phyloP scores from a whole-genome alignment of 2,797 vertebrate genomes.

The Hippocampus kuda region DNA sequence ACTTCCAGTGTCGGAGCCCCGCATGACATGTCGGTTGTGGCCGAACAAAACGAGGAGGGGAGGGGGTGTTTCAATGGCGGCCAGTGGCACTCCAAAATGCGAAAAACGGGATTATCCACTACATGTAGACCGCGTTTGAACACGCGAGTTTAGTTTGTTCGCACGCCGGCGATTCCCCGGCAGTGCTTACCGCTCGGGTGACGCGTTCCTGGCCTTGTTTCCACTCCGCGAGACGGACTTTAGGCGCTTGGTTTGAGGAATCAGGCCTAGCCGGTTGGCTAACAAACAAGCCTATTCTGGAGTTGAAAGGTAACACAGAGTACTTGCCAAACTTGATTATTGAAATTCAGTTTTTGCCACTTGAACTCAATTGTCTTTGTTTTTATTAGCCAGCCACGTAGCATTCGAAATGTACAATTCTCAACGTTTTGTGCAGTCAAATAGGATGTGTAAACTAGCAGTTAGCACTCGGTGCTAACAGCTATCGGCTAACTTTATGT shows the following conservation, averaged over 20 bases:
- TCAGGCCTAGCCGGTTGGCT: conserved; percentile 67
- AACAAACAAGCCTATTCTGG: conserved; percentile 52
- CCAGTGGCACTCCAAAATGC: conserved; percentile 54
- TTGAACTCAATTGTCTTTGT: rapidly evolving
- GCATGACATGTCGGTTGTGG: conserved; percentile 32
- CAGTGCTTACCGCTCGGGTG: not conserved
- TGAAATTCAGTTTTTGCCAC: not conserved
- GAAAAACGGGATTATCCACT: conserved; percentile 54
- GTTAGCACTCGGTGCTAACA: conserved; percentile 47
- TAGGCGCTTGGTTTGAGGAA: conserved; percentile 51
- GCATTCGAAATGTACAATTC: not conserved
- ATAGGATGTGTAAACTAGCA: conserved; percentile 40
- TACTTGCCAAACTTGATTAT: not conserved
- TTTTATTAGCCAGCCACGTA: rapidly evolving
- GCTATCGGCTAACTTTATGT: conserved; percentile 55
- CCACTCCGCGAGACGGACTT: conserved; percentile 43
- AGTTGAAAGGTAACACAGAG: conserved; percentile 56
- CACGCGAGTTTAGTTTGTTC: conserved; percentile 3
- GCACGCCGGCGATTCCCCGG: not conserved
- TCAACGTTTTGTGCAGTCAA: not conserved
- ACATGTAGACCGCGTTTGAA: conserved; percentile 29
- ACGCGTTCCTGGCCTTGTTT: conserved; percentile 36
- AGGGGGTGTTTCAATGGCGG: conserved; percentile 71
- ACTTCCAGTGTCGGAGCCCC: not conserved
- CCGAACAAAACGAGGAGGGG: conserved; percentile 50